Percentiles rank a stretch among this genome's conserved stretches.
Evolutionary conservation across 2,888 invertebrate species (phyloP).

Genomic region (Blastobasis lacticolella): DNA sequence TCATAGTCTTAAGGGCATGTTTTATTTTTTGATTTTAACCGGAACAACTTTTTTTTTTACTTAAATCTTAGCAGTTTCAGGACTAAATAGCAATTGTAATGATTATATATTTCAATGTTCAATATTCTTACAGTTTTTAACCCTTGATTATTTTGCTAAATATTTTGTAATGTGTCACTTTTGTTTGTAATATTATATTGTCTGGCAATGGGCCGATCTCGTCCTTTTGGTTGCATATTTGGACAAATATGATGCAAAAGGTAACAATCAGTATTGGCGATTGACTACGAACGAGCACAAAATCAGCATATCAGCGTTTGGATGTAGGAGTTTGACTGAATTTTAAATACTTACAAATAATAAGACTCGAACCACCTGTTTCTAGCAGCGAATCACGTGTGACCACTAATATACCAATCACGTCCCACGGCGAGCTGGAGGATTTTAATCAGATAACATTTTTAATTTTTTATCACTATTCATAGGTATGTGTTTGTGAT

Average conservation of each 20-base stretch:
- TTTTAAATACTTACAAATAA: conserved; percentile 32
- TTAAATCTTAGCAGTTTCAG: conserved; percentile 19
- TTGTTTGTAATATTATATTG: no score
- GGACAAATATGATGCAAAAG: conserved; percentile 50
- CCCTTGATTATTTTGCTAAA: conserved; percentile 44
- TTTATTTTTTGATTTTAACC: conserved; percentile 46
- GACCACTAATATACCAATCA: conserved; percentile 3
- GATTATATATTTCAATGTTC: no score
- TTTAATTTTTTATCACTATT: conserved; percentile 35
- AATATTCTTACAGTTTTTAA: conserved; percentile 21
- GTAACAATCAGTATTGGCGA: conserved; percentile 26
- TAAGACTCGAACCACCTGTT: no score
- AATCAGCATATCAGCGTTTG: conserved; percentile 39
- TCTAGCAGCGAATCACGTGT: neutral
- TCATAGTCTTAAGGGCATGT: conserved; percentile 25
- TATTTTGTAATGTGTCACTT: conserved; percentile 10
- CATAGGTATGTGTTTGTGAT: conserved; percentile 44
- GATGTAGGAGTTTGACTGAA: conserved; percentile 43
- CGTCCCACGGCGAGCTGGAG: conserved; percentile 26
- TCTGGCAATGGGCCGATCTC: conserved; percentile 20
- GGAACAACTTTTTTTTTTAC: conserved; percentile 29
- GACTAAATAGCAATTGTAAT: no score
- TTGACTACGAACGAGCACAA: conserved; percentile 27
- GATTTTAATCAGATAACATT: conserved; percentile 69
- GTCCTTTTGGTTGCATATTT: conserved; percentile 56